A percentile compares a stretch with the other conserved stretches of the same genome.
Conservation (phyloP, 2,797 vertebrate genomes). For the Hydrocynus forskahlii region DNA sequence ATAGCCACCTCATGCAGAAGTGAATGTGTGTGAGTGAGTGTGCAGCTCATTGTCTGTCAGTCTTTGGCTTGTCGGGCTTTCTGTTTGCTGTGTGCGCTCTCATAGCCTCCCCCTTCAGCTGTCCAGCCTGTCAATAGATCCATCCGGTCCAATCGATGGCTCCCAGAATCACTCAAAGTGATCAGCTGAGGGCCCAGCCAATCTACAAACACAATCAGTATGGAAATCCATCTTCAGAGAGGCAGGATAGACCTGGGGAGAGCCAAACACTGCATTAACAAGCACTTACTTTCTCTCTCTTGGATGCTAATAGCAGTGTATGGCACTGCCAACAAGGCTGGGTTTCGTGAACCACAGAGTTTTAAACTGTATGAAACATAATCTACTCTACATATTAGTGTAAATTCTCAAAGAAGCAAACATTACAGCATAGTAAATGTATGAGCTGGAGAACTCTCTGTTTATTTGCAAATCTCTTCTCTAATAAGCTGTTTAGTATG, state of each 20-base stretch:
- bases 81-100: constrained; percentile 59
- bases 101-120: constrained; percentile 64
- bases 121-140: constrained; percentile 81
- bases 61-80: constrained; percentile 47
- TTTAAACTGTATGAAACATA: constrained; percentile 60
- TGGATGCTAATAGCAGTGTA: constrained; percentile 52
- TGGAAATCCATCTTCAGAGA: constrained; percentile 82
- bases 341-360: constrained; percentile 47
- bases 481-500: too few relatives aligned
- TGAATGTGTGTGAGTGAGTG: constrained; percentile 15
- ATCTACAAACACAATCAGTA: constrained; percentile 86
- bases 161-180: constrained; percentile 83
- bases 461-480: too few relatives aligned
- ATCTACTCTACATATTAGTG: constrained; percentile 43
- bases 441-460: too few relatives aligned
- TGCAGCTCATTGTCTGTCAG: constrained; percentile 65
- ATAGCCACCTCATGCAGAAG: neutral
- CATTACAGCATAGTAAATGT: constrained; percentile 48
- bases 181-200: constrained; percentile 82
- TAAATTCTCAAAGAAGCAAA: constrained; percentile 40
- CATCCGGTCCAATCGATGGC: constrained; percentile 80
- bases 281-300: constrained; percentile 51
- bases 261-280: constrained; percentile 50
- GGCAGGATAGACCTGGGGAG: constrained; percentile 61
- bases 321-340: constrained; percentile 42